Conservation (phyloP, 2,113 vertebrate genomes). For the Rhipidura dahli region DNA sequence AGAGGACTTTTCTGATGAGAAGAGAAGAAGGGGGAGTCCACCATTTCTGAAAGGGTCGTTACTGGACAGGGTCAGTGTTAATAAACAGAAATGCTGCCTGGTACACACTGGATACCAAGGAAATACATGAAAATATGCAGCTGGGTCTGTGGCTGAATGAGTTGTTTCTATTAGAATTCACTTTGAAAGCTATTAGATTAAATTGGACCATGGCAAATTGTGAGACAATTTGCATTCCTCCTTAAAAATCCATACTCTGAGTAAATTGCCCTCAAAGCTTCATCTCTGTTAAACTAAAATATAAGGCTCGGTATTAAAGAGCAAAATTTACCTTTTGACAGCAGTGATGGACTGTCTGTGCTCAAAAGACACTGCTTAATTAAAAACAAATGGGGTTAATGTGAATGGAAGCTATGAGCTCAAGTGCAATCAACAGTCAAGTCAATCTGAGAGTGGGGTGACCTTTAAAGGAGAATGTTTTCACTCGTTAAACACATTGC, state of each 20-base stretch:
- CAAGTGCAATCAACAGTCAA: constrained; percentile 11
- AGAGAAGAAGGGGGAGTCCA: background rate
- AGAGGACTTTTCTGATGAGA: background rate
- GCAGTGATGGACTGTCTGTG: background rate
- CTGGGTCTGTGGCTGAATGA: background rate
- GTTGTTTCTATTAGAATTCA: background rate
- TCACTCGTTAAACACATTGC: background rate
- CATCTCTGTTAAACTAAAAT: background rate
- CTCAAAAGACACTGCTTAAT: constrained; percentile 22
- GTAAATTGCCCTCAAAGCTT: background rate
- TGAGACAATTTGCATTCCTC: background rate
- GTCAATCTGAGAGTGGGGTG: background rate
- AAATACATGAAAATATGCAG: background rate
- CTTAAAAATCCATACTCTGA: background rate
- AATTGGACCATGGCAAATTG: background rate
- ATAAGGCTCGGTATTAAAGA: background rate
- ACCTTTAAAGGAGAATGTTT: constrained; percentile 31
- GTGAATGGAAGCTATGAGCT: constrained; percentile 1
- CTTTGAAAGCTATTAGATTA: background rate
- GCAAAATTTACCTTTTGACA: constrained; percentile 5
- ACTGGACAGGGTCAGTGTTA: background rate
- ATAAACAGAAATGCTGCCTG: background rate
- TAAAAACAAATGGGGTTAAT: constrained; percentile 50
- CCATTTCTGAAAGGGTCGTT: background rate
- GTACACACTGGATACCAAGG: background rate